Base-by-base conservation (phyloP, 2,797 vertebrate species). In the Cryptoprocta ferox region DNA sequence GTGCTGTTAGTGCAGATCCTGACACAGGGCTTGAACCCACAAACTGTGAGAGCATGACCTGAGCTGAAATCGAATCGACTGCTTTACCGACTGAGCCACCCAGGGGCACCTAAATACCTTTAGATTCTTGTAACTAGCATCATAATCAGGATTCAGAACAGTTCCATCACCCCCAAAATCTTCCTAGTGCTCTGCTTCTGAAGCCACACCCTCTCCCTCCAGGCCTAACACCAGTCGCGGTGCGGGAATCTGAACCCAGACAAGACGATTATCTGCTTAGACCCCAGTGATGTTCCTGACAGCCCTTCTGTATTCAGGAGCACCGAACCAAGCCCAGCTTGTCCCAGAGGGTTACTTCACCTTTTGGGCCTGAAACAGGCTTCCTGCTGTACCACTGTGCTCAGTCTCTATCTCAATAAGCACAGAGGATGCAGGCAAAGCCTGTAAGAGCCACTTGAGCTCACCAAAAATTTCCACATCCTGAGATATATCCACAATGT, bases 381-480 rank as follows among this genome's bases (percentile, higher is more conserved):
- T 75, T 89, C 39, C 3, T 45, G 2, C 0, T 26, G 2, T 2
- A 68, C 18, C 5, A 12, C 8, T 56, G 35, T 70, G 18, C 28
- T 76, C 14, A 35, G 50, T 42, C 9, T 19, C 45, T 37, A 15
- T 50, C 78, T 88, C 50, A 37, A 13, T 14, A 87, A 65, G 35
- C 78, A 42, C 19, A 32, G 66, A 76, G 61, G 80, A 53, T 81
- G 13, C n/a, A 85, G 63, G 26, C 42, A 59, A 37, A 93, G 19
- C 16, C 59, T 66, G 11, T 42, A 50, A 65, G 16, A 84, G 68
- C 37, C 35, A 18, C 5, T 53, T 48, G 50, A 92, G 37, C 13
- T 79, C 61, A 88, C 66, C 87, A 4, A 79, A 95, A 96, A 79
- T 91, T 96, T 97, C 96, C 93, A 88, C 26, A 90, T 75, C 86